Evolutionary conservation across 92 coral and sea anemone species (phyloP).

Genomic region (Epizoanthus illoricatus): DNA sequence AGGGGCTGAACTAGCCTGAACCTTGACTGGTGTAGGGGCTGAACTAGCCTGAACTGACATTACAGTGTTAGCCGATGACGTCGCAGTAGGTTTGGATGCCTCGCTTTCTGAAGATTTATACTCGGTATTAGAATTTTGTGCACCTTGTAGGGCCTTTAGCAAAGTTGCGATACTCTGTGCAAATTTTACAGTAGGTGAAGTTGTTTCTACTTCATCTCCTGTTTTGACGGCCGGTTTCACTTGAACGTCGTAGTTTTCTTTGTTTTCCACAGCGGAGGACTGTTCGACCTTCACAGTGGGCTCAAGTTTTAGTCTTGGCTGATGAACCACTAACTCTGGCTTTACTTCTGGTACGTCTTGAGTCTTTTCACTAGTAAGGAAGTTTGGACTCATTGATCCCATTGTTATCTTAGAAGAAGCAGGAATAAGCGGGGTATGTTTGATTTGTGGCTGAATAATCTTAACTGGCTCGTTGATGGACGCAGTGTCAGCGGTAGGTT

Average conservation of each 20-base stretch:
- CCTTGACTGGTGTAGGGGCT: not conserved
- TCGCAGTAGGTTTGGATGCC: not conserved
- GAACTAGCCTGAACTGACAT: not conserved
- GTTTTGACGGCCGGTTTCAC: not conserved
- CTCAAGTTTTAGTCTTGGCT: not conserved
- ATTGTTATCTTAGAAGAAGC: conserved; percentile 5
- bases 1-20: not conserved
- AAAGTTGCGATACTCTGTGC: conserved; percentile 33
- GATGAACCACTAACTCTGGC: conserved; percentile 5
- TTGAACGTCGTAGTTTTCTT: not conserved
- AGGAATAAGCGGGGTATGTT: conserved; percentile 45
- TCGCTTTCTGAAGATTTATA: not conserved
- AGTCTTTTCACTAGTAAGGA: conserved; percentile 20
- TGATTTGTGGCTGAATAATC: conserved; percentile 60
- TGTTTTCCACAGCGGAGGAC: not conserved
- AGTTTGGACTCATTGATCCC: not conserved
- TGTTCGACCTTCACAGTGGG: conserved; percentile 6
- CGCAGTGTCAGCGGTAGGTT: conserved; percentile 13
- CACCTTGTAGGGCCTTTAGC: conserved; percentile 19
- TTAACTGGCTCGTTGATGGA: conserved; percentile 21
- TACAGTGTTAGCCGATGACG: not conserved
- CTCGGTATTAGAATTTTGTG: not conserved
- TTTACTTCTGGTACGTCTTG: conserved; percentile 59
- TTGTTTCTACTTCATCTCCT: not conserved
- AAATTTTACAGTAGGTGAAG: conserved; percentile 10